Base-by-base conservation (phyloP, 2,888 invertebrate species). In the Ommatoiulus sabulosus region DNA sequence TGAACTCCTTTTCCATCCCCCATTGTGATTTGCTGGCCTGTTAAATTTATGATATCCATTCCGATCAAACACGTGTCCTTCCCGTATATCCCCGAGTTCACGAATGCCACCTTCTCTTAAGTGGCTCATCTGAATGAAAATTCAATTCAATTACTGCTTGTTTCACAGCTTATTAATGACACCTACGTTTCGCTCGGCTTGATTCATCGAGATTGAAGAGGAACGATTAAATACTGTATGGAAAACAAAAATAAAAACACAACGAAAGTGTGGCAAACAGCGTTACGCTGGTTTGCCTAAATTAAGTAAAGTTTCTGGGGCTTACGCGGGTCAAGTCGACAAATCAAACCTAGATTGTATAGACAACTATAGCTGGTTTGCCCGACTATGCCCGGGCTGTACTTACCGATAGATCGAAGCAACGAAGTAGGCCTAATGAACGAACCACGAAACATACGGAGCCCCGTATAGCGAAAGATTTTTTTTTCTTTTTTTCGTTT, bases 1-100 rank as follows among this genome's bases (percentile, higher is more conserved):
- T 15, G 57, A 57, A 57, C 57, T n/a, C 57, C 52, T 15, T 8
- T 52, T 15, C 52, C 12, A 57, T 57, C n/a, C 57, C 1, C 57
- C n/a, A 57, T 57, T 57, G 57, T 57, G 57, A 57, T 57, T 57
- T 57, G 57, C 17, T 57, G n/a, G n/a, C 57, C 57, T 57, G n/a
- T 57, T 57, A 57, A 57, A 57, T 57, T 57, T 57, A 57, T 57
- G 57, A 57, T 57, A 57, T 57, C 57, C 57, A 57, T 57, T 57
- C 57, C 57, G 10, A 57, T n/a, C 15, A 5, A 57, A 57, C 57
- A 2, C 57, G 57, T 57, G 57, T n/a, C 17, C 57, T 57, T 57
- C 57, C 57, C 57, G 57, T 57, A 57, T 57, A 57, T 57, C 57
- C 57, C 6, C 57, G n/a, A n/a, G 57, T 57, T 57, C 57, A 57